A percentile compares a stretch with the other conserved stretches of the same genome.
Conservation (phyloP, 2,113 vertebrate species). For the Rhabdomys dilectus region DNA sequence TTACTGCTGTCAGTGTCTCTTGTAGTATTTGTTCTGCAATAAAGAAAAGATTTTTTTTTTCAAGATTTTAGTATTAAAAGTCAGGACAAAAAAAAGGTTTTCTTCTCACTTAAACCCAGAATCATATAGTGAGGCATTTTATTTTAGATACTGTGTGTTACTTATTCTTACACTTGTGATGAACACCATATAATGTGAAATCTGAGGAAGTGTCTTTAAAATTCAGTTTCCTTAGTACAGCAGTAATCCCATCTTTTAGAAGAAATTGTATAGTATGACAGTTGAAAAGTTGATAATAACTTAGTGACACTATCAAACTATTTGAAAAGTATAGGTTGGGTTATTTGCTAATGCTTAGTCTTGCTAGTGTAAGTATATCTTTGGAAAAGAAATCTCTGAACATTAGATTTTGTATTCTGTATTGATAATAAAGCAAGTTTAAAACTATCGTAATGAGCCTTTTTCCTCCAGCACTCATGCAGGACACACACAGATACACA, state of each 20-base stretch:
- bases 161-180: slow-evolving; percentile 61
- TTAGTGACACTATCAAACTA: slow-evolving; percentile 47
- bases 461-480: not conserved
- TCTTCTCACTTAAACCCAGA: slow-evolving; percentile 53
- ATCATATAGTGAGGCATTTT: slow-evolving; percentile 59
- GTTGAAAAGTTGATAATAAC: slow-evolving; percentile 49
- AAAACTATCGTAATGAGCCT: slow-evolving; percentile 29
- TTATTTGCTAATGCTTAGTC: slow-evolving; percentile 58
- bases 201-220: slow-evolving; percentile 48
- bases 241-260: slow-evolving; percentile 49
- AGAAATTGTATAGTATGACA: slow-evolving; percentile 58
- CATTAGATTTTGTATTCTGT: slow-evolving; percentile 61
- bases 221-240: slow-evolving; percentile 26
- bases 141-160: slow-evolving; percentile 41
- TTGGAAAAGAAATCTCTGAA: slow-evolving; percentile 45
- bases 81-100: slow-evolving; percentile 43
- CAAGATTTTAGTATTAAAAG: slow-evolving; percentile 63
- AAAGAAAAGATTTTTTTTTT: slow-evolving; percentile 57
- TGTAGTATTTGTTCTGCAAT: slow-evolving; percentile 58
- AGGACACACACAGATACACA: not conserved
- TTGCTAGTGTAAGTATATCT: slow-evolving; percentile 43
- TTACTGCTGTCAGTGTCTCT: slow-evolving; percentile 65
- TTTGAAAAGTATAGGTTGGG: slow-evolving; percentile 38
- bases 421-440: slow-evolving; percentile 73
- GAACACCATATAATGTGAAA: slow-evolving; percentile 66